Base-by-base conservation (phyloP, 2,888 invertebrate genomes). In the Lacanobia oleracea region DNA sequence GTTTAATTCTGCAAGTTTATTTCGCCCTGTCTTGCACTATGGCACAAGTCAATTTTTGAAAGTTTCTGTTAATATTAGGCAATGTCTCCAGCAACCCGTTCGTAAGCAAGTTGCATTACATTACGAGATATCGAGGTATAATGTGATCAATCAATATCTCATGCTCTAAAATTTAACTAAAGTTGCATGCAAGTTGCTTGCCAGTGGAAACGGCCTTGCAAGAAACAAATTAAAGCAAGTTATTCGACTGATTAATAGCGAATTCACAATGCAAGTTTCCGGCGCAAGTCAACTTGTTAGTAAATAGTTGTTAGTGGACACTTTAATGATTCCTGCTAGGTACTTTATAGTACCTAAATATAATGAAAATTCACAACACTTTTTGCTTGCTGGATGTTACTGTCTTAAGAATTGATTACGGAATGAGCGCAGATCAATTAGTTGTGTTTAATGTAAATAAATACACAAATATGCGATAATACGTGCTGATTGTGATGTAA, bases 361-460 rank as follows among this genome's bases (percentile, higher is more conserved):
- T 18, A 18, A 9, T 18, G 27, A 18, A 56, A 40, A 27, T 71
- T 64, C 75, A 77, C 64, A 59, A 80, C 81, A 80, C 75, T 68
- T 75, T 66, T 66, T 77, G 43, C 7, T 66, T 77, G 43, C 7
- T 8, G 16, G 4, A 67, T 27, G 8, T 21, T 66, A 27, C 18
- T 62, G 33, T 57, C 5, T 18, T 23, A 27, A 27, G 5, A 53
- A 43, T 37, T 50, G 18, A 66, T 75, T 56, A 45, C 1, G 6
- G 18, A 45, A 40, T 51, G 50, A 48, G 16, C 33, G 14, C 7
- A 23, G 18, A 48, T 16, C 40, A 60, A 53, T 57, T 50, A 23
- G 1, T 16, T 16, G 12, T 6, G 23, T 7, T 18, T 12, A 21
- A 33, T 65, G 14, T 33, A 12, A 53, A 43, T 53, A 16, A 50